Evolutionary conservation across 2,113 vertebrate genomes (phyloP).

Genomic region (Rousettus leschenaultii): DNA sequence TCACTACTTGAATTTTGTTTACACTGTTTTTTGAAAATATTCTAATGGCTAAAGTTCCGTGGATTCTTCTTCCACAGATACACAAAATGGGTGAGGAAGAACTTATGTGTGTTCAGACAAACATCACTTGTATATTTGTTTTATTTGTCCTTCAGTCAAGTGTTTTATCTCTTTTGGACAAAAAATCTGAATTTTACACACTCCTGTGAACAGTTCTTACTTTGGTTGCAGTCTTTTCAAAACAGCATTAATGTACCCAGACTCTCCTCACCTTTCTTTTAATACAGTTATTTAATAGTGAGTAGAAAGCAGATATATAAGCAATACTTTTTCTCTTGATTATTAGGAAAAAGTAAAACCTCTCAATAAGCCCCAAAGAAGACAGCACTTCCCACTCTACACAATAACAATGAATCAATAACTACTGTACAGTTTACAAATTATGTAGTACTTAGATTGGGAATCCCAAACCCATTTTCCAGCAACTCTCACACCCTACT

Average conservation of each 20-base stretch:
- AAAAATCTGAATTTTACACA: background rate
- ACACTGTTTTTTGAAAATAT: background rate
- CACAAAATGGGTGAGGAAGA: background rate
- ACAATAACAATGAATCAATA: background rate
- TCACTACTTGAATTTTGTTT: constrained; percentile 1
- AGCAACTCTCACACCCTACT: background rate
- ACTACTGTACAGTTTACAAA: background rate
- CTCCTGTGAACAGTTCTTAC: background rate
- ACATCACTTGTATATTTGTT: background rate
- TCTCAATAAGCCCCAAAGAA: background rate
- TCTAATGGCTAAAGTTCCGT: background rate
- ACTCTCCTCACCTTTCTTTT: background rate
- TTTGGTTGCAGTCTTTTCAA: background rate
- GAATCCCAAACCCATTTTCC: background rate
- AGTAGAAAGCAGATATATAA: background rate
- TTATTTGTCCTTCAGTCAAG: background rate
- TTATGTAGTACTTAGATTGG: background rate
- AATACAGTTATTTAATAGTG: background rate
- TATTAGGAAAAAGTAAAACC: background rate
- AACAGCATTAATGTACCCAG: background rate
- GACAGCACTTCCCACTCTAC: background rate
- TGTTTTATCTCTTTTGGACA: background rate
- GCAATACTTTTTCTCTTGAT: background rate
- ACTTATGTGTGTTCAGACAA: background rate
- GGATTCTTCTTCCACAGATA: background rate